These are phyloP conservation scores for Diplodus puntazzo DNA, from an alignment of 2,797 vertebrate species.

Conservation along the genomic window DNA sequence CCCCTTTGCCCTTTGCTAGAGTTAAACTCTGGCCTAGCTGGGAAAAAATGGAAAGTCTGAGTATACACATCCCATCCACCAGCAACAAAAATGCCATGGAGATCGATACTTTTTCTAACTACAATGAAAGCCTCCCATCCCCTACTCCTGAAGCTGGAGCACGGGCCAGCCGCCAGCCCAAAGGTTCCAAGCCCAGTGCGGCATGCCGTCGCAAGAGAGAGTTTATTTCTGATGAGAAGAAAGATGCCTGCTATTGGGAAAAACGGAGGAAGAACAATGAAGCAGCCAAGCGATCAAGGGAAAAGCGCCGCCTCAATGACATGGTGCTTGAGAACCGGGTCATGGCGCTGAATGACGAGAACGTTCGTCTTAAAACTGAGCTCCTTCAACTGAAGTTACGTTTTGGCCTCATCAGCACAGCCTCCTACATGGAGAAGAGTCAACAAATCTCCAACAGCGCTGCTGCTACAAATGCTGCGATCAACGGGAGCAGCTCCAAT, in stretches of 20 bases:
- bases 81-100: conserved; percentile 76
- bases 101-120: conserved; percentile 73
- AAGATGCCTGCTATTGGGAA: conserved; percentile 91
- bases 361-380: conserved; percentile 87
- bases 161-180: conserved; percentile 70
- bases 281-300: conserved; percentile 89
- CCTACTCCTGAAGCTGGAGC: conserved; percentile 58
- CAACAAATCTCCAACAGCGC: conserved; percentile 82
- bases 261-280: conserved; percentile 91
- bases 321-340: conserved; percentile 90
- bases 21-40: conserved; percentile 69
- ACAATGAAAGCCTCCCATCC: conserved; percentile 73
- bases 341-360: conserved; percentile 89
- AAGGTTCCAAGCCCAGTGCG: conserved; percentile 78
- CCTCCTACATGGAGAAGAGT: conserved; percentile 88
- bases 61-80: conserved; percentile 74
- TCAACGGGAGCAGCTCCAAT: conserved; percentile 64
- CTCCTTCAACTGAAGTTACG: conserved; percentile 89
- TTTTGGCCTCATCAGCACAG: conserved; percentile 88
- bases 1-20: conserved; percentile 68
- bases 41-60: conserved; percentile 85
- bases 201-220: conserved; percentile 87
- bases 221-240: conserved; percentile 91
- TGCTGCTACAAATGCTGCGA: conserved; percentile 21
- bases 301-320: conserved; percentile 89